Percentiles rank a stretch among this genome's conserved stretches.
Evolutionary conservation across 1,140 invertebrate species (phyloP).

Genomic region (Triops longicaudatus): DNA sequence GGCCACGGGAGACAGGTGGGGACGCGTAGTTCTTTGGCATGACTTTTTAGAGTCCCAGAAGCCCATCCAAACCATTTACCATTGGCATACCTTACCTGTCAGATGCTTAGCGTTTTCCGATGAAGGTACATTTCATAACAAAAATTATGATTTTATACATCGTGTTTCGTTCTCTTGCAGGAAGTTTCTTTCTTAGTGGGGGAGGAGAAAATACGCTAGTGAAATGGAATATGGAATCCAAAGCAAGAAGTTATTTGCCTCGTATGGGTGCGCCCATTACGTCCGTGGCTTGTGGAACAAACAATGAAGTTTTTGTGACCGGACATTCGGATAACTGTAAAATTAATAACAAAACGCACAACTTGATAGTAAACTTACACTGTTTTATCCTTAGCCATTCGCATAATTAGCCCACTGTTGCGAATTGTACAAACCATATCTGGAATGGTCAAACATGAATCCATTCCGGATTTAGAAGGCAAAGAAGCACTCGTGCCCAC

Average conservation of each 20-base stretch:
- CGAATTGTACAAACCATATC: conserved; percentile 53
- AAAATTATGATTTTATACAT: conserved; percentile 9
- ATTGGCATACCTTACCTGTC: conserved; percentile 73
- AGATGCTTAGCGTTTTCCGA: conserved; percentile 57
- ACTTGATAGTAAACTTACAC: conserved; percentile 20
- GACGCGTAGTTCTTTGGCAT: conserved; percentile 58
- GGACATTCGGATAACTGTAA: conserved; percentile 65
- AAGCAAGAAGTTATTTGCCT: conserved; percentile 57
- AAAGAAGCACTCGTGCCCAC: conserved; percentile 47
- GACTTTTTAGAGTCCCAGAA: conserved; percentile 40
- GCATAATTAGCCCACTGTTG: conserved; percentile 53
- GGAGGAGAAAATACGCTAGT: conserved; percentile 70
- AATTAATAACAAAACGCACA: conserved; percentile 26
- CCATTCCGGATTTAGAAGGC: conserved; percentile 32
- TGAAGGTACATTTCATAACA: conserved; percentile 45
- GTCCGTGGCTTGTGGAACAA: conserved; percentile 54
- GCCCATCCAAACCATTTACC: conserved; percentile 50
- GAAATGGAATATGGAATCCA: conserved; percentile 56
- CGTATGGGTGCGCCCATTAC: conserved; percentile 59
- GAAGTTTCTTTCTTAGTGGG: conserved; percentile 60
- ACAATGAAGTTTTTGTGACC: conserved; percentile 55
- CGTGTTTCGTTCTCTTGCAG: conserved; percentile 38
- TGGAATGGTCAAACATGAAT: conserved; percentile 26
- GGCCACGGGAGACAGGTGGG: conserved; percentile 59
- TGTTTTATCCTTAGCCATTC: conserved; percentile 47